A percentile compares a stretch with the other conserved stretches of the same genome.
Evolutionary conservation across 2,113 vertebrate genomes (phyloP).

Genomic region (Otolemur garnettii): DNA sequence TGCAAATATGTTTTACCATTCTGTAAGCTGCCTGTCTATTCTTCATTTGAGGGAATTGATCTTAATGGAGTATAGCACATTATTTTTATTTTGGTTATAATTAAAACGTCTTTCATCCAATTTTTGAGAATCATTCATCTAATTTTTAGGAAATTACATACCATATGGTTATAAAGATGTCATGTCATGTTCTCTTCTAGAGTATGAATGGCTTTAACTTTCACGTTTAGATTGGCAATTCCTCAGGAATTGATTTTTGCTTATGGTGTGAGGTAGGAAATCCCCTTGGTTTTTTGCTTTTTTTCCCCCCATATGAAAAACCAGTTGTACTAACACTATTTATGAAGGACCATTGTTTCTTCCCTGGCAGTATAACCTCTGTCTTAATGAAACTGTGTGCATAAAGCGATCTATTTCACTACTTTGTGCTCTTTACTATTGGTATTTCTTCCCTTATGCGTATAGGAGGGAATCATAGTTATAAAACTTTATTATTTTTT

Average conservation of each 20-base stretch:
- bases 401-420: not conserved
- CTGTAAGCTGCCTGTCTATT: not conserved
- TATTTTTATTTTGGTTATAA: slow-evolving; percentile 5
- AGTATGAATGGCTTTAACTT: not conserved
- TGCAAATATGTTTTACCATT: not conserved
- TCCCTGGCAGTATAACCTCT: not conserved
- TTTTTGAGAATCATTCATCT: not conserved
- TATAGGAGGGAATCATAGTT: not conserved
- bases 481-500: not conserved
- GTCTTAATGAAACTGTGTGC: not conserved
- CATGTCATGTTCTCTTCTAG: slow-evolving; percentile 15
- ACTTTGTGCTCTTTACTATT: not conserved
- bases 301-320: not conserved
- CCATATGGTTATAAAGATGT: not conserved
- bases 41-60: not conserved
- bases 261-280: not conserved
- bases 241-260: not conserved
- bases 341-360: not conserved
- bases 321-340: not conserved
- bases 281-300: not conserved
- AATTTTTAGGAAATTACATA: not conserved
- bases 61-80: not conserved
- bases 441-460: not conserved
- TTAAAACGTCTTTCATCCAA: not conserved
- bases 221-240: not conserved